Conservation (phyloP, 2,888 invertebrate genomes). For the Carcina quercana region DNA sequence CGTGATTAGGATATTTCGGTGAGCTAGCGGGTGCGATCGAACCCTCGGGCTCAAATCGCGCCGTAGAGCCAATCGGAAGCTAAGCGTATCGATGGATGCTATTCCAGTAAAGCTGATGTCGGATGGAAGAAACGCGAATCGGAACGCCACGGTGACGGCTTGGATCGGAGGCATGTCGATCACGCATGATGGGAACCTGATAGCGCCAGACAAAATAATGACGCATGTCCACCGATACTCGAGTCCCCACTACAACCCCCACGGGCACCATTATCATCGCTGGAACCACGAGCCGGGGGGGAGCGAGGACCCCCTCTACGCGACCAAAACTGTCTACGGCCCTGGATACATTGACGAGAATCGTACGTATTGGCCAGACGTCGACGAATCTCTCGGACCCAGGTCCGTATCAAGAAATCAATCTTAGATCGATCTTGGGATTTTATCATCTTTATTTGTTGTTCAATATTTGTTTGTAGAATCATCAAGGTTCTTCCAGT, state of each 20-base stretch:
- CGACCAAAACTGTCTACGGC: slow-evolving; percentile 74
- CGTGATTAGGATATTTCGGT: slow-evolving; percentile 51
- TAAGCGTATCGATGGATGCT: slow-evolving; percentile 70
- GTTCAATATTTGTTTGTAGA: no score
- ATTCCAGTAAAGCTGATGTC: slow-evolving; percentile 74
- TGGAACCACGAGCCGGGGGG: slow-evolving; percentile 71
- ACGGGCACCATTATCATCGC: slow-evolving; percentile 65
- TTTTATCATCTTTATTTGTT: no score
- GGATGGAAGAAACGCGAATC: slow-evolving; percentile 61
- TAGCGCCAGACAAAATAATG: slow-evolving; percentile 68
- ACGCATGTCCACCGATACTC: slow-evolving; percentile 67
- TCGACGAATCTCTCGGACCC: slow-evolving; percentile 29
- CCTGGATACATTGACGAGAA: slow-evolving; percentile 70
- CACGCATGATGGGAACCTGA: slow-evolving; percentile 68
- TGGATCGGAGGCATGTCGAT: slow-evolving; percentile 74
- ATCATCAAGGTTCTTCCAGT: no score
- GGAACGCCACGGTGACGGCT: slow-evolving; percentile 58
- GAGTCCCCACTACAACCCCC: slow-evolving; percentile 69
- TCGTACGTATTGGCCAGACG: slow-evolving; percentile 64
- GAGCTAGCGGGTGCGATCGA: no score
- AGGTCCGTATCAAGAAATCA: no score
- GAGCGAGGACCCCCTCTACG: slow-evolving; percentile 64
- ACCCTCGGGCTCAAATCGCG: slow-evolving; percentile 52
- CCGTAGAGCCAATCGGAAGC: slow-evolving; percentile 49
- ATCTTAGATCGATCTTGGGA: no score